Conservation (phyloP, 92 coral and sea anemone species). For the Isaurus tuberculatus region DNA sequence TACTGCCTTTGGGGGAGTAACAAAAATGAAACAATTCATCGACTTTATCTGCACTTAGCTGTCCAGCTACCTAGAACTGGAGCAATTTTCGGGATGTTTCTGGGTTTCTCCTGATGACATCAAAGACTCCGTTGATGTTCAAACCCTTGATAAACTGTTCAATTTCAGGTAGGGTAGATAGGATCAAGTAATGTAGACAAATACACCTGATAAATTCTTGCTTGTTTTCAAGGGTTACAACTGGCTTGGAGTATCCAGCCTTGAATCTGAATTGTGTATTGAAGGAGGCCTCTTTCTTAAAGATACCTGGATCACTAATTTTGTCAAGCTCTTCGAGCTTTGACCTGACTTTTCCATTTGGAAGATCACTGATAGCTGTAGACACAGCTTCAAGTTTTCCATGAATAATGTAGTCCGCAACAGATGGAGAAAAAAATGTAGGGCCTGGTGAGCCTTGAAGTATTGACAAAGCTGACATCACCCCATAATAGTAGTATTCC, state of each 20-base stretch:
- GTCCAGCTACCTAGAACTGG: constrained; percentile 52
- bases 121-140: constrained; percentile 58
- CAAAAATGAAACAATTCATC: constrained; percentile 48
- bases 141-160: constrained; percentile 67
- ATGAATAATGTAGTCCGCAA: constrained; percentile 63
- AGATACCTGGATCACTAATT: constrained; percentile 51
- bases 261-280: constrained; percentile 60
- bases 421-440: constrained; percentile 59
- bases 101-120: constrained; percentile 59
- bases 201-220: constrained; percentile 61
- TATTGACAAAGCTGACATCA: constrained; percentile 64
- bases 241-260: constrained; percentile 61
- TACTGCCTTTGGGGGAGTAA: constrained; percentile 52
- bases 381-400: constrained; percentile 67
- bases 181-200: constrained; percentile 61
- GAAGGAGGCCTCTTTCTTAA: constrained; percentile 67
- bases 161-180: constrained; percentile 63
- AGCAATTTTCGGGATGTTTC: constrained; percentile 61
- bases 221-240: constrained; percentile 63
- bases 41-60: constrained; percentile 55
- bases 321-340: constrained; percentile 57
- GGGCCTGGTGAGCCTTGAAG: constrained; percentile 75
- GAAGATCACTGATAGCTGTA: constrained; percentile 53
- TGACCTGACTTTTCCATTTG: constrained; percentile 57
- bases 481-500: constrained; percentile 61